Conservation (phyloP, 2,888 invertebrate species). For the Stenodera caucasica region DNA sequence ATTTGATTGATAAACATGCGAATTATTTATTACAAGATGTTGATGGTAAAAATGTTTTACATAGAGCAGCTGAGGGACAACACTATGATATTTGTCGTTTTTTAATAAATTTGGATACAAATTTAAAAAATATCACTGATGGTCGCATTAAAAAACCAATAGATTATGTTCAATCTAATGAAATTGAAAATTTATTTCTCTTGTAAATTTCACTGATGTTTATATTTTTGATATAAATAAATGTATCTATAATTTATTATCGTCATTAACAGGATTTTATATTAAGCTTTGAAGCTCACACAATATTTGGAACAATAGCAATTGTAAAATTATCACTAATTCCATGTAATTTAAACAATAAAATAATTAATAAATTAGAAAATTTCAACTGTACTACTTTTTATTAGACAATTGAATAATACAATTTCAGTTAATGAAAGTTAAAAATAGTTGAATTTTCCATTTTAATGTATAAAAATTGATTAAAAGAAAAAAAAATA, state of each 20-base stretch:
- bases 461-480: too few species aligned
- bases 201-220: neutral
- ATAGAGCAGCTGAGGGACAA: conserved; percentile 69
- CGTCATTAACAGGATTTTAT: too few species aligned
- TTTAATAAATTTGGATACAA: conserved; percentile 55
- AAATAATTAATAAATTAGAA: neutral
- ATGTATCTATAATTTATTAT: neutral
- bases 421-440: neutral
- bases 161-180: conserved; percentile 33
- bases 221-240: neutral
- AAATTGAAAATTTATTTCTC: conserved; percentile 18
- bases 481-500: too few species aligned
- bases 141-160: conserved; percentile 33
- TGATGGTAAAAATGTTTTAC: conserved; percentile 80
- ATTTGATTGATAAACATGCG: conserved; percentile 68
- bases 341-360: conserved; percentile 2
- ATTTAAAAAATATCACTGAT: conserved; percentile 43
- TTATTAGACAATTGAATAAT: neutral
- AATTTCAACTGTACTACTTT: neutral
- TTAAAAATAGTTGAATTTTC: neutral
- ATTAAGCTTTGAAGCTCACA: too few species aligned
- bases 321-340: neutral
- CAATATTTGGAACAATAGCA: neutral
- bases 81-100: conserved; percentile 56
- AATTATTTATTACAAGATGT: conserved; percentile 67